A percentile compares a stretch with the other conserved stretches of the same genome.
phyloP scores from a whole-genome alignment of 2,797 vertebrate genomes.

The Coreius guichenoti region DNA sequence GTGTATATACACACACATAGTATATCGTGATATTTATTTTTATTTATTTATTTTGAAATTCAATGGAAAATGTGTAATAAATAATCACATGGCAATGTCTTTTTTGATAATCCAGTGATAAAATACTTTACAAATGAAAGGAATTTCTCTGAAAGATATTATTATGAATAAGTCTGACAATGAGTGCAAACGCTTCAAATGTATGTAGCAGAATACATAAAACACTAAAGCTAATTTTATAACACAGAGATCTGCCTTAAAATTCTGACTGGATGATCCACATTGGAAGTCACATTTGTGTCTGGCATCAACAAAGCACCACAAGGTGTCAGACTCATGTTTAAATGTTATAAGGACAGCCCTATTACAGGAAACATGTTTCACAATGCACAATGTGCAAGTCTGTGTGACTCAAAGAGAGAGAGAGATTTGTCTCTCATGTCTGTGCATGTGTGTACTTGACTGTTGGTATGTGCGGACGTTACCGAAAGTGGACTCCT shows the following conservation, averaged over 20 bases:
- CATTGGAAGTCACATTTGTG: neutral
- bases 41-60: too few relatives aligned
- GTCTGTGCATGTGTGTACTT: conserved; percentile 1
- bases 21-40: too few relatives aligned
- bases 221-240: neutral
- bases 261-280: neutral
- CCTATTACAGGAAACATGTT: conserved; percentile 30
- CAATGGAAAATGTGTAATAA: too few relatives aligned
- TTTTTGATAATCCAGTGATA: too few relatives aligned
- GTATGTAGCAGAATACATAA: neutral
- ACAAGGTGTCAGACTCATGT: conserved; percentile 58
- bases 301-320: conserved; percentile 22
- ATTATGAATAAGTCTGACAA: too few relatives aligned
- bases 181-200: neutral
- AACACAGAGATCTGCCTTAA: neutral
- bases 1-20: too few relatives aligned
- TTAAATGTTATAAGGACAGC: neutral
- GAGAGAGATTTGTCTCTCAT: neutral
- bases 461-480: neutral
- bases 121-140: neutral
- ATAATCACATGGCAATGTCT: neutral
- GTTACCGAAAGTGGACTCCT: conserved; percentile 89
- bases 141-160: neutral
- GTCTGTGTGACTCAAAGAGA: neutral
- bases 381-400: conserved; percentile 19